Evolutionary conservation across 2,113 vertebrate species (phyloP), one percentile per base, ranked within the genome.

Genomic region (Daphoenositta chrysoptera): DNA sequence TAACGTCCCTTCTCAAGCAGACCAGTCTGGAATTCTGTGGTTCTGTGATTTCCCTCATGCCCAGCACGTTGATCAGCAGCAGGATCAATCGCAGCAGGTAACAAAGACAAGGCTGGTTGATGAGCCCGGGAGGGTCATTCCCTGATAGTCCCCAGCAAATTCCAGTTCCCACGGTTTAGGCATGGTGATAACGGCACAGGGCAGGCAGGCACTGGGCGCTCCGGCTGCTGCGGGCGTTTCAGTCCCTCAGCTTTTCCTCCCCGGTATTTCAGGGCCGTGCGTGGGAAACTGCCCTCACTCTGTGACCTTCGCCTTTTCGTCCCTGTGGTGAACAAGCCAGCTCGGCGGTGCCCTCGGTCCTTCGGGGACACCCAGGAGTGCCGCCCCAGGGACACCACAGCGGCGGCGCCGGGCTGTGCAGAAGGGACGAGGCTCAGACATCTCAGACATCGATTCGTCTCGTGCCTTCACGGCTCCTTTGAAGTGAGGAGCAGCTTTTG

Each of bases 281-380:
- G 19, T 10, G 47, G 45, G 47, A 15, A 17, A 2, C 31, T 37
- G n/a, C 9, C 44, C 79, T 64, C 47, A 10, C 61, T 48, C 64
- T 2, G 3, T 17, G n/a, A 11, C 51, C 51, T n/a, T 44, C 5
- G 2, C n/a, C 54, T 42, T 18, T 24, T 9, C 5, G 21, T 15
- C 18, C 19, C 20, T 4, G 13, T 1, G 8, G 56, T 2, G 50
- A 37, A 31, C 3, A 22, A 2, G n/a, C 26, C 4, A 1, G 44
- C 54, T 6, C 1, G 1, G 2, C 0, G 0, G 26, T 28, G 19
- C 19, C 91, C 69, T 6, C 1, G 15, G 42, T 54, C 10, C 56
- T 15, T 10, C 0, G 1, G 31, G 65, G 63, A 23, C 48, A 20
- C 14, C 20, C 27, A 2, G 9, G n/a, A 58, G 20, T 0, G 15